These are phyloP conservation scores for Hermaeophaga mercurialis DNA, from an alignment of 2,888 invertebrate species.

Conservation along the genomic window DNA sequence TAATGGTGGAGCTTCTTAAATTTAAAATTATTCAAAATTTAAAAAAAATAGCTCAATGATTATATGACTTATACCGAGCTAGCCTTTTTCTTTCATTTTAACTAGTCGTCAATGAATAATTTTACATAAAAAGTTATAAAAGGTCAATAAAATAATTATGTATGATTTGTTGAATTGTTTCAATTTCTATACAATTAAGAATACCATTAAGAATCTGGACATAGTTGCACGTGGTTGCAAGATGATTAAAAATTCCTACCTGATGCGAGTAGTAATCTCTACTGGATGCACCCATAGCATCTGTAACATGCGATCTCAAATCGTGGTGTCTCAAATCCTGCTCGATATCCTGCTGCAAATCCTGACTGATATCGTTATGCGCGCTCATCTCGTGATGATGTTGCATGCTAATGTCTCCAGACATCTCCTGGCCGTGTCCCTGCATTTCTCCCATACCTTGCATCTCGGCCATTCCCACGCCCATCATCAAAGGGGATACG, in stretches of 20 bases:
- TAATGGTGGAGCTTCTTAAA: no score
- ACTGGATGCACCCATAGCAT: constrained; percentile 26
- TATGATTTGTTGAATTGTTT: no score
- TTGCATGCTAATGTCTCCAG: constrained; percentile 45
- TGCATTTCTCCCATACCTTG: constrained; percentile 51
- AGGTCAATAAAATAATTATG: no score
- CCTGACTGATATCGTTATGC: constrained; percentile 46
- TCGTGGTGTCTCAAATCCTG: constrained; percentile 40
- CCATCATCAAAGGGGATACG: constrained; percentile 58
- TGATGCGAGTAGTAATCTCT: constrained; percentile 43
- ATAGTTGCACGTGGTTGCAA: background rate
- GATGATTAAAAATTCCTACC: constrained; percentile 38
- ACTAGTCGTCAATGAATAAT: no score
- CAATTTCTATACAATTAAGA: no score
- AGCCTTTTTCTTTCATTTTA: no score
- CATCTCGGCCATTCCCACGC: constrained; percentile 54
- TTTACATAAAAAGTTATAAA: no score
- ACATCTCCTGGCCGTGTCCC: constrained; percentile 44
- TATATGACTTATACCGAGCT: no score
- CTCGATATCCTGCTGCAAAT: constrained; percentile 44
- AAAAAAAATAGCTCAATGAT: no score
- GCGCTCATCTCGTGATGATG: constrained; percentile 39
- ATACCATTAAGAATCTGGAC: no score
- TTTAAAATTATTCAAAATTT: no score
- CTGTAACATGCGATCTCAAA: constrained; percentile 21